Evolutionary conservation across 2,888 invertebrate species (phyloP).

Genomic region (Apodemia zela): DNA sequence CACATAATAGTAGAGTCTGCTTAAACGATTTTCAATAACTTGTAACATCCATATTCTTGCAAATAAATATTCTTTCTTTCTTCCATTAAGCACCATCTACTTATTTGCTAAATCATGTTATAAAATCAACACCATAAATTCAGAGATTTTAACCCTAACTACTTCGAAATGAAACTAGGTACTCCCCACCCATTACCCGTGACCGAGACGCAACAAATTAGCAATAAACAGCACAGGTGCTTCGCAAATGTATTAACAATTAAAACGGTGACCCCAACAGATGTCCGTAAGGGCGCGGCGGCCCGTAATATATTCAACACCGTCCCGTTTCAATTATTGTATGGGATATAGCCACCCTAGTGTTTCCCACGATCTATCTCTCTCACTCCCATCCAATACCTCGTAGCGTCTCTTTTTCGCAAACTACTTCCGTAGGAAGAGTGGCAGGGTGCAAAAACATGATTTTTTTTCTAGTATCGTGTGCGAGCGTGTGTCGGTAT

Average conservation of each 20-base stretch:
- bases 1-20: no score
- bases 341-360: slow-evolving; percentile 77
- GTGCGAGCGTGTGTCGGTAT: slow-evolving; percentile 11
- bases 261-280: slow-evolving; percentile 36
- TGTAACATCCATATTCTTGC: no score
- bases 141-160: no score
- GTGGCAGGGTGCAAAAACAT: slow-evolving; percentile 67
- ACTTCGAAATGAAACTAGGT: no score
- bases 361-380: slow-evolving; percentile 70
- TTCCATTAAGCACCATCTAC: no score
- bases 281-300: slow-evolving; percentile 30
- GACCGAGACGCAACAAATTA: slow-evolving; percentile 25
- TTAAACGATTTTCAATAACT: no score
- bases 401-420: slow-evolving; percentile 38
- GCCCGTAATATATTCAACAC: slow-evolving; percentile 35
- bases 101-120: no score
- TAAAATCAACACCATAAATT: no score
- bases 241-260: slow-evolving; percentile 34
- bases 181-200: not conserved
- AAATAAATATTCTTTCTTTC: no score
- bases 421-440: slow-evolving; percentile 69
- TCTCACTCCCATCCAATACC: slow-evolving; percentile 37
- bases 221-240: slow-evolving; percentile 48
- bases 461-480: slow-evolving; percentile 20
- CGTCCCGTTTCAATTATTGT: slow-evolving; percentile 65